A percentile compares a stretch with the other conserved stretches of the same genome.
These are phyloP conservation scores for Pogona vitticeps DNA, from an alignment of 2,113 vertebrate genomes.

Conservation along the genomic window DNA sequence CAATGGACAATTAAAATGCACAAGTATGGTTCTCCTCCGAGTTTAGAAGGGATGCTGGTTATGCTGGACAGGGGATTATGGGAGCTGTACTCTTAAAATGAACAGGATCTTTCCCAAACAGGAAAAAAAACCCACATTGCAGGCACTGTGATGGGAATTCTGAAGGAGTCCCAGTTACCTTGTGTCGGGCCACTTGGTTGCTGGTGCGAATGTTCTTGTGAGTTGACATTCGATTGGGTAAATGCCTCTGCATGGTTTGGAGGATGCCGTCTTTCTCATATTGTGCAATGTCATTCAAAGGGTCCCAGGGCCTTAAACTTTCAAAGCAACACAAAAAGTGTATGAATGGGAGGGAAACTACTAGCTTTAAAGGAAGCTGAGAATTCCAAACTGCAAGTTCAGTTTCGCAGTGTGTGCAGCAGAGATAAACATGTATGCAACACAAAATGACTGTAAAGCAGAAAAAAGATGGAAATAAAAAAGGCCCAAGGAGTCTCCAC, in stretches of 20 bases:
- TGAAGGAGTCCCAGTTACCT: conserved; percentile 69
- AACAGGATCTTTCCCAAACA: not conserved
- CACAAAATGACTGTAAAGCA: not conserved
- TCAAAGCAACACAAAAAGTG: conserved; percentile 24
- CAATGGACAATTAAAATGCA: conserved; percentile 4
- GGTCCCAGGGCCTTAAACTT: conserved; percentile 89
- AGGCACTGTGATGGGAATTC: not conserved
- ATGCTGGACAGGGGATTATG: no score
- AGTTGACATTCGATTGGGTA: conserved; percentile 67
- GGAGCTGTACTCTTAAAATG: no score
- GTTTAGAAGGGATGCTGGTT: no score
- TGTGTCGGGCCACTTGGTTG: conserved; percentile 78
- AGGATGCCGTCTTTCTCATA: conserved; percentile 91
- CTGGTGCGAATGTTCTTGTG: conserved; percentile 78
- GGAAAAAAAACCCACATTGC: not conserved
- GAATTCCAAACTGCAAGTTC: not conserved
- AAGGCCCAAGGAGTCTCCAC: not conserved
- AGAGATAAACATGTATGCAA: not conserved
- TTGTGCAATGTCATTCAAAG: conserved; percentile 83
- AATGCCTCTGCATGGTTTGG: conserved; percentile 83
- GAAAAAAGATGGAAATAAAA: not conserved
- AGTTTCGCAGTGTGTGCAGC: not conserved
- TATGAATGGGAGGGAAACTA: conserved; percentile 25
- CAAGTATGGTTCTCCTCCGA: not conserved
- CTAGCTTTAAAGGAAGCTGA: conserved; percentile 9